Conservation (phyloP, 64 coral and sea anemone species). For the Platygyra sinensis region DNA sequence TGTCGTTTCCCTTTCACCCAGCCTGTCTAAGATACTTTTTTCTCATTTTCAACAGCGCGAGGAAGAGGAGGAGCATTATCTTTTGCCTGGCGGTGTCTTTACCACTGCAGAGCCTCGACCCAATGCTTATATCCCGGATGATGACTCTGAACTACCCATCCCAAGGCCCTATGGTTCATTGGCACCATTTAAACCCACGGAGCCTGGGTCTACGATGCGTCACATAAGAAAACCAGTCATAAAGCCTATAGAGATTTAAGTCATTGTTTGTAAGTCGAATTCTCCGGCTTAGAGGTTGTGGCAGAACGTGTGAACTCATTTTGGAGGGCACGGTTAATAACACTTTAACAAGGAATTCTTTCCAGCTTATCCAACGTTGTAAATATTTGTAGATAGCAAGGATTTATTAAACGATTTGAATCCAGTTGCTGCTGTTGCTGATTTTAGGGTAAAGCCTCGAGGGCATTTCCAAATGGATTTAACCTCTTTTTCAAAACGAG, state of each 20-base stretch:
- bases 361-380: not conserved
- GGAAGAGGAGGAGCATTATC: constrained; percentile 91
- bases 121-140: constrained; percentile 99
- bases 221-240: constrained; percentile 97
- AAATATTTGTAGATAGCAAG: constrained; percentile 25
- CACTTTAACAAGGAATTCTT: too few relatives aligned
- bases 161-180: constrained; percentile 94
- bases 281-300: not conserved
- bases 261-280: not conserved
- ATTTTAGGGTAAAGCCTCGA: too few relatives aligned
- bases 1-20: not conserved
- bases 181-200: constrained; percentile 95
- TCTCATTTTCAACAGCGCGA: constrained; percentile 69
- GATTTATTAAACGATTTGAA: constrained; percentile 9
- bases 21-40: not conserved
- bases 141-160: constrained; percentile 94
- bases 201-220: constrained; percentile 95
- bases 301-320: not conserved
- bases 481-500: too few relatives aligned
- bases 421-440: not conserved
- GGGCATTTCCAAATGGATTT: too few relatives aligned
- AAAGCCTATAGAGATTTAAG: constrained; percentile 97
- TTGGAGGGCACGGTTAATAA: not conserved
- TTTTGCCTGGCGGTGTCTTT: constrained; percentile 81
- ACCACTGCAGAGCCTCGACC: constrained; percentile 99